Evolutionary conservation across 2,888 invertebrate genomes (phyloP), one percentile per base, ranked within the genome.

Genomic region (Dasypolia templi): DNA sequence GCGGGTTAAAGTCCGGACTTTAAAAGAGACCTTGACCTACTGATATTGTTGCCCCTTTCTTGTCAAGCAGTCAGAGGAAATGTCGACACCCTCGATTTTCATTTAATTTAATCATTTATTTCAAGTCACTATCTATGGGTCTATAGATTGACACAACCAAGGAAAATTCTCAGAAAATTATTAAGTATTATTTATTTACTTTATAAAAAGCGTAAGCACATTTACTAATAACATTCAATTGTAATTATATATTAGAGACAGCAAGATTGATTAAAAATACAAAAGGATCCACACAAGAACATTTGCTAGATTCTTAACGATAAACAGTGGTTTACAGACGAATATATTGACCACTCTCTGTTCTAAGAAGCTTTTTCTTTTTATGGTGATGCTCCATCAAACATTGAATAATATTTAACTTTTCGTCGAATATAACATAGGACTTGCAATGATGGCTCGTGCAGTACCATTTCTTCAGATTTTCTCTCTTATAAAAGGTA

Each of bases 401-500:
- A 46, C 68, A 49, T 5, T 71, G 49, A 26, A 67, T 9, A 19
- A 64, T 1, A n/a, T 2, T n/a, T n/a, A 75, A 58, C 4, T 63
- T 29, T 9, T 63, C 39, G 32, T 82, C 26, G 3, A 72, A 29
- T 2, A 76, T 19, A 2, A 84, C 59, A 32, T 53, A 80, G 1
- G 75, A 70, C 26, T 69, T 85, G 74, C 84, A 85, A 1, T 77
- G 81, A 19, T 35, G 75, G 7, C 58, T 67, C 2, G 86, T 85
- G 46, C 85, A 85, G 19, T 55, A 63, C 83, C 85, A 85, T 53
- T 78, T 63, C 58, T 56, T 71, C 1, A 35, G 11, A 17, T 35
- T 70, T 6, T 62, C 49, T 55, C 59, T 72, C 32, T 62, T 79
- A 65, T 84, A 86, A 56, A 82, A 86, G 12, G 85, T 86, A 56